Conservation (phyloP, 2,888 invertebrate species). For the Tenthredo livida region DNA sequence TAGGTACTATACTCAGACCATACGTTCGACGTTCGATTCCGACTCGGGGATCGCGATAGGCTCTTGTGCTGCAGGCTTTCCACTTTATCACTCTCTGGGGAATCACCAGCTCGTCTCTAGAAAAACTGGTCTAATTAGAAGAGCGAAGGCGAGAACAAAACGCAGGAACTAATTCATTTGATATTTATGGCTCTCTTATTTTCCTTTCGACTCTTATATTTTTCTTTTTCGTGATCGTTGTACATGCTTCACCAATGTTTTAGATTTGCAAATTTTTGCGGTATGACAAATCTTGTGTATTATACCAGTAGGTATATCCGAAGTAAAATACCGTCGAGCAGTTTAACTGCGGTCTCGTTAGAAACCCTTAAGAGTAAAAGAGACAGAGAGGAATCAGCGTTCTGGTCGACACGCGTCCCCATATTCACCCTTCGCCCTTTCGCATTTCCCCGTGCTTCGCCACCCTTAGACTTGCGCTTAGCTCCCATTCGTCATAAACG, state of each 20-base stretch:
- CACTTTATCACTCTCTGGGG: conserved; percentile 62
- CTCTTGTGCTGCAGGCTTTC: conserved; percentile 56
- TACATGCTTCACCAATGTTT: not conserved
- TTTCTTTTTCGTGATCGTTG: not conserved
- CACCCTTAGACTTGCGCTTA: conserved; percentile 54
- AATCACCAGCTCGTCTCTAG: conserved; percentile 5
- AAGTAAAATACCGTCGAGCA: conserved; percentile 44
- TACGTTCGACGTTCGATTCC: conserved; percentile 7
- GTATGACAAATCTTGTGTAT: conserved; percentile 45
- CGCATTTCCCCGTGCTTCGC: conserved; percentile 45
- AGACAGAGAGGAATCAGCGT: conserved; percentile 29
- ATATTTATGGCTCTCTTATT: not conserved
- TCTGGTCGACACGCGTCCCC: conserved; percentile 62
- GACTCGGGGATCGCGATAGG: conserved; percentile 33
- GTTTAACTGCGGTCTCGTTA: conserved; percentile 47
- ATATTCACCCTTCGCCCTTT: conserved; percentile 42
- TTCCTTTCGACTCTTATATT: not conserved
- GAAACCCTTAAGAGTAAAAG: not conserved
- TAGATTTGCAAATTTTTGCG: not conserved
- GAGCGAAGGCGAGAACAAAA: not conserved
- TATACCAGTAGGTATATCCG: conserved; percentile 54
- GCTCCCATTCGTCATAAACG: conserved; percentile 69
- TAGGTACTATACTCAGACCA: not conserved
- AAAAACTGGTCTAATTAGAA: not conserved
- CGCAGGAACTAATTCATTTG: not conserved